A percentile compares a stretch with the other conserved stretches of the same genome.
Conservation (phyloP, 2,888 invertebrate genomes). For the Pterostichus madidus region DNA sequence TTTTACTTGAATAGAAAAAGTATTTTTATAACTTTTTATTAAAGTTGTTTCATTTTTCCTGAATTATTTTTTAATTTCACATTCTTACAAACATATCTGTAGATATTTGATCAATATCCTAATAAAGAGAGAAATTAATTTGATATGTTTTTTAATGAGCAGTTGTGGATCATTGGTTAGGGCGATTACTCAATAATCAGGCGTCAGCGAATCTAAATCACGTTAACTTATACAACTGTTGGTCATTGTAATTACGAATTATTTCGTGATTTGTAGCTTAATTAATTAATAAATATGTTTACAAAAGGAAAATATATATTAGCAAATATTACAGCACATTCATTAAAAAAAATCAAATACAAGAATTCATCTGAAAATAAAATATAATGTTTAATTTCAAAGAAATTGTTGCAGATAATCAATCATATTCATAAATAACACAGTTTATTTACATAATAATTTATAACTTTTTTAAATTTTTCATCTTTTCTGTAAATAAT, state of each 20-base stretch:
- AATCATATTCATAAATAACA: slow-evolving; percentile 38
- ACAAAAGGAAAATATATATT: slow-evolving; percentile 60
- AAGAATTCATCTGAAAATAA: slow-evolving; percentile 27
- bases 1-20: slow-evolving; percentile 66
- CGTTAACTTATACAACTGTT: background rate
- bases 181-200: too few relatives aligned
- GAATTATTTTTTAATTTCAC: background rate
- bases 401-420: slow-evolving; percentile 28
- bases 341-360: slow-evolving; percentile 49
- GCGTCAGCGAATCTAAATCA: too few relatives aligned
- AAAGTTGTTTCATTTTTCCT: slow-evolving; percentile 48
- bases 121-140: too few relatives aligned
- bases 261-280: too few relatives aligned
- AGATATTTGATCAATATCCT: too few relatives aligned
- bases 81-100: background rate
- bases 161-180: too few relatives aligned
- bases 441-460: slow-evolving; percentile 26
- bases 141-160: too few relatives aligned
- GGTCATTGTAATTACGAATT: too few relatives aligned
- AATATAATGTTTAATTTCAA: slow-evolving; percentile 25
- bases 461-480: slow-evolving; percentile 1
- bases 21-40: slow-evolving; percentile 67
- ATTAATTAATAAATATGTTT: slow-evolving; percentile 1
- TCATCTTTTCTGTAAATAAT: background rate
- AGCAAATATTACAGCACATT: slow-evolving; percentile 58